Percentiles rank a stretch among this genome's conserved stretches.
These are phyloP conservation scores for Platichthys stellatus DNA, from an alignment of 2,113 vertebrate genomes.

Conservation along the genomic window DNA sequence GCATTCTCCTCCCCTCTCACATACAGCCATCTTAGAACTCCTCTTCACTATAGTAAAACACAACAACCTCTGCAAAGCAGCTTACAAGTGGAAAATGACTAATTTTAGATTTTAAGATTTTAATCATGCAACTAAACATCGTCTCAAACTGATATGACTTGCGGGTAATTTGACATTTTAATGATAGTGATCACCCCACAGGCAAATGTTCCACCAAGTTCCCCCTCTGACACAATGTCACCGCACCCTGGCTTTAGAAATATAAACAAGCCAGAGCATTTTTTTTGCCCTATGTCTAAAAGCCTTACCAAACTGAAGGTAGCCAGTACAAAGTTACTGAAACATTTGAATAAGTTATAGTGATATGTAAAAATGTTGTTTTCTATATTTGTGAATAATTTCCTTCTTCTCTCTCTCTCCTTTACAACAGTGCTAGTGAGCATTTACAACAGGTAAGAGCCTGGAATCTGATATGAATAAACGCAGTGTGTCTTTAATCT, in stretches of 20 bases:
- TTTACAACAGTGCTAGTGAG: conserved; percentile 77
- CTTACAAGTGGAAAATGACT: too few relatives aligned
- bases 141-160: too few relatives aligned
- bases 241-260: background rate
- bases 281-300: too few relatives aligned
- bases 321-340: too few relatives aligned
- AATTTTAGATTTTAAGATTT: too few relatives aligned
- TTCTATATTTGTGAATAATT: conserved; percentile 15
- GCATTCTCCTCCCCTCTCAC: too few relatives aligned
- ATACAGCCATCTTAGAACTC: too few relatives aligned
- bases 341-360: too few relatives aligned
- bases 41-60: too few relatives aligned
- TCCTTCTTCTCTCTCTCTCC: conserved; percentile 26
- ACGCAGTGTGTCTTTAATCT: conserved; percentile 1
- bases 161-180: background rate
- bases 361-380: background rate
- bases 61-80: too few relatives aligned
- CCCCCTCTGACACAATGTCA: background rate
- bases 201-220: background rate
- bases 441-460: conserved; percentile 80
- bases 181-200: background rate
- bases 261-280: background rate
- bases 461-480: background rate
- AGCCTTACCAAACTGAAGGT: background rate
- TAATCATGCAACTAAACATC: too few relatives aligned